phyloP scores from a whole-genome alignment of 37 sponge, comb jelly and placozoan species.

The Agelas oroides region DNA sequence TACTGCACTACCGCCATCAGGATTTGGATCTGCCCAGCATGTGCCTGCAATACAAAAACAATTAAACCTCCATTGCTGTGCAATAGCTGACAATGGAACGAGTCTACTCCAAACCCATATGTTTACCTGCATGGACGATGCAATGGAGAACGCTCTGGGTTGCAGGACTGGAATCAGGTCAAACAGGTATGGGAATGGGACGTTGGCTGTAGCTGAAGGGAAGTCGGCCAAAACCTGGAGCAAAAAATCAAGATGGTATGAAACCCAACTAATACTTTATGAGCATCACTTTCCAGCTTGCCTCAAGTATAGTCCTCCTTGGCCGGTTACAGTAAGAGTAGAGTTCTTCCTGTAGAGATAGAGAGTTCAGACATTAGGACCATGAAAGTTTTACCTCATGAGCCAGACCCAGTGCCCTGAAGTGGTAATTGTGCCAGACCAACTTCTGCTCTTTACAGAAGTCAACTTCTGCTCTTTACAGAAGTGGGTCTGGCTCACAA shows the following conservation, averaged over 20 bases:
- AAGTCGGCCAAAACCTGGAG: constrained; percentile 92
- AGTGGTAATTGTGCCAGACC: too few relatives aligned
- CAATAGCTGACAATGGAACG: too few relatives aligned
- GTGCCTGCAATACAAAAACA: constrained; percentile 45
- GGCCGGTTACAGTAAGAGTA: constrained; percentile 92
- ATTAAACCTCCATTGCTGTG: not conserved
- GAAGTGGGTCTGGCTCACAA: too few relatives aligned
- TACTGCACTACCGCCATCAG: constrained; percentile 91
- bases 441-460: too few relatives aligned
- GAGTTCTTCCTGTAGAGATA: constrained; percentile 82
- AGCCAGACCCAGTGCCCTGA: too few relatives aligned
- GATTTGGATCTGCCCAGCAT: constrained; percentile 76
- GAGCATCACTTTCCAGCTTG: not conserved
- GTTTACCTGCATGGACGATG: constrained; percentile 80
- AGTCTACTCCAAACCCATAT: too few relatives aligned
- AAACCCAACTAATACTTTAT: not conserved
- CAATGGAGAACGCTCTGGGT: constrained; percentile 97
- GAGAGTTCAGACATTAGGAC: too few relatives aligned
- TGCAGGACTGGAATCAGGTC: constrained; percentile 92
- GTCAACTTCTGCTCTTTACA: too few relatives aligned
- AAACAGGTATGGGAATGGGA: constrained; percentile 87
- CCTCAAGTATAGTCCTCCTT: constrained; percentile 90
- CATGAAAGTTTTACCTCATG: too few relatives aligned
- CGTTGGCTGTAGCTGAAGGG: constrained; percentile 60
- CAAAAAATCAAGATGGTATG: not conserved